Evolutionary conservation across 2,888 invertebrate species (phyloP), one percentile per base, ranked within the genome.

Genomic region (Argyresthia goedartella): DNA sequence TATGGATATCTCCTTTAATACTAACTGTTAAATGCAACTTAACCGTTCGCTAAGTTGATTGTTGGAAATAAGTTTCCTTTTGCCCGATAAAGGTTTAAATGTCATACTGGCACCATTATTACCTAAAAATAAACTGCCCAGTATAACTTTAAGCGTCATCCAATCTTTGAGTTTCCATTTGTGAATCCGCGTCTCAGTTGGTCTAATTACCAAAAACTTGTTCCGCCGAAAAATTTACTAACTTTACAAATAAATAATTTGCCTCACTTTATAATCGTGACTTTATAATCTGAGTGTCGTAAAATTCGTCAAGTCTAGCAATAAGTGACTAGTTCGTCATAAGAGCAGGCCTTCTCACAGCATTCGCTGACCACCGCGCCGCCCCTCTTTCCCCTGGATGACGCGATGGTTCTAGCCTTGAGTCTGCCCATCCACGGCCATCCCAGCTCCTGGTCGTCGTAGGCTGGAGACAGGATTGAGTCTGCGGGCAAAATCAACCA

Each of bases 341-440:
- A 47, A 42, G 64, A 71, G 61, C 80, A 80, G 0, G 76, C 60
- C 42, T 78, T 80, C 8, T 75, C 73, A 45, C 80, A 79, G 61
- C 80, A 80, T 53, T 78, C 80, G 54, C 55, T 69, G 53, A 76
- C 75, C 11, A 77, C 61, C 25, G 25, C 25, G 25, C 47, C 49
- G 41, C 55, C 61, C n/a, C 74, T 63, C 56, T 77, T 78, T 13
- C 66, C 67, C 3, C 71, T 61, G 25, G 60, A 54, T 0, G 62
- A 53, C 0, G 60, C 59, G 57, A 76, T 53, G 11, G 60, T 57
- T 45, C 61, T 63, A 7, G 71, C 67, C 46, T 67, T 69, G 52
- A 71, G 67, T 0, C 65, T 57, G 7, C 64, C 48, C 25, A 72
- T 57, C 76, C 74, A 76, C 0, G 73, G 71, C 68, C 67, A 73